Conservation (phyloP, 2,888 invertebrate species). For the Chironomus riparius region DNA sequence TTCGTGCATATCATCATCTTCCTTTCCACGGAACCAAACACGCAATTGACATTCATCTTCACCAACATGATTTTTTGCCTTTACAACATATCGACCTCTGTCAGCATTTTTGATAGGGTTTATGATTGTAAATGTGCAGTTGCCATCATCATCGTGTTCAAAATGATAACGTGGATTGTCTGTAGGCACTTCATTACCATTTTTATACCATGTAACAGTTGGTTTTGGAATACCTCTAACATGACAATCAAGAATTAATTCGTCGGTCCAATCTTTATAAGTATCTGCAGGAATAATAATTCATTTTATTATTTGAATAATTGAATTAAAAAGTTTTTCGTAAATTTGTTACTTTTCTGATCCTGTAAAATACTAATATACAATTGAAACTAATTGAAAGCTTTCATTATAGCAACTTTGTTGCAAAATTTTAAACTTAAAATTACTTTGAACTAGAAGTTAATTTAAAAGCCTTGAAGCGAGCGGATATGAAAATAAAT, state of each 20-base stretch:
- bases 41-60: slow-evolving; percentile 39
- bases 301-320: slow-evolving; percentile 29
- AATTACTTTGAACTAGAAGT: too few relatives aligned
- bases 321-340: too few relatives aligned
- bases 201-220: slow-evolving; percentile 64
- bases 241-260: slow-evolving; percentile 69
- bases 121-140: not conserved
- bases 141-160: slow-evolving; percentile 10
- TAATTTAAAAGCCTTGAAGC: too few relatives aligned
- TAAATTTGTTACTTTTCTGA: too few relatives aligned
- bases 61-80: slow-evolving; percentile 58
- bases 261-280: slow-evolving; percentile 60
- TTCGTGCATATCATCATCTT: not conserved
- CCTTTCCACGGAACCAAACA: slow-evolving; percentile 14
- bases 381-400: too few relatives aligned
- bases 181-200: slow-evolving; percentile 44
- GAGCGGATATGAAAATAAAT: too few relatives aligned
- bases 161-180: not conserved
- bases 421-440: too few relatives aligned
- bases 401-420: too few relatives aligned
- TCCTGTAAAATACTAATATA: too few relatives aligned
- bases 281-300: slow-evolving; percentile 50
- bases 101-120: slow-evolving; percentile 39
- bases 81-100: slow-evolving; percentile 58
- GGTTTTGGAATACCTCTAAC: slow-evolving; percentile 67